Evolutionary conservation across 2,888 invertebrate species (phyloP), one percentile per base, ranked within the genome.

Genomic region (Halictus ligatus): DNA sequence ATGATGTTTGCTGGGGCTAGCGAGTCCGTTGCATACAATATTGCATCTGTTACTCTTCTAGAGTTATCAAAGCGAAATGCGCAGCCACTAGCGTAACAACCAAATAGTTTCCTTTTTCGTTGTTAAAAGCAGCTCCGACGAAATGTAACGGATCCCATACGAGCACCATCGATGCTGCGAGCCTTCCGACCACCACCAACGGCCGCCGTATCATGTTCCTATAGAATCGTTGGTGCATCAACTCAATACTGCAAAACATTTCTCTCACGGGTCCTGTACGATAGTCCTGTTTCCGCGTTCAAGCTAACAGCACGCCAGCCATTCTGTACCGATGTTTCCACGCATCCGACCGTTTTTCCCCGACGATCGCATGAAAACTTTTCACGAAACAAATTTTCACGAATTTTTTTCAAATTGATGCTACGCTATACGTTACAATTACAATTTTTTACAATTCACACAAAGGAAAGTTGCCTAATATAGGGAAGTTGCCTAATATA

Each of bases 221-320:
- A 81, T 80, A 74, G 77, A 78, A 83, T 84, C 84, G 83, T 75
- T 73, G 84, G 67, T 76, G 83, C 87, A 82, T 83, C 86, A 81
- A 91, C 90, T 93, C 92, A 82, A 92, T 92, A 92, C 92, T 91
- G 90, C 89, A 89, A 93, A 93, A 92, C 92, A 93, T 91, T 91
- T 91, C 91, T 92, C 93, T 86, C 87, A 87, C 86, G 90, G 78
- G 84, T 89, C 86, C 88, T 81, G 84, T 80, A 86, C 83, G 84
- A 75, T 83, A 88, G 88, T 81, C 87, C 90, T 78, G 90, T 91
- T 91, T 91, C 89, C 89, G 83, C 89, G 81, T 91, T 87, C 88
- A 87, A 88, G 84, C 91, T 88, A 89, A 88, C 88, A 89, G 87
- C 88, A 71, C 69, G 71, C 69, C 43, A 40, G 64, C 75, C 58